Percentiles rank a stretch among this genome's conserved stretches.
Conservation (phyloP, 2,888 invertebrate species). For the Apodemia mormo region DNA sequence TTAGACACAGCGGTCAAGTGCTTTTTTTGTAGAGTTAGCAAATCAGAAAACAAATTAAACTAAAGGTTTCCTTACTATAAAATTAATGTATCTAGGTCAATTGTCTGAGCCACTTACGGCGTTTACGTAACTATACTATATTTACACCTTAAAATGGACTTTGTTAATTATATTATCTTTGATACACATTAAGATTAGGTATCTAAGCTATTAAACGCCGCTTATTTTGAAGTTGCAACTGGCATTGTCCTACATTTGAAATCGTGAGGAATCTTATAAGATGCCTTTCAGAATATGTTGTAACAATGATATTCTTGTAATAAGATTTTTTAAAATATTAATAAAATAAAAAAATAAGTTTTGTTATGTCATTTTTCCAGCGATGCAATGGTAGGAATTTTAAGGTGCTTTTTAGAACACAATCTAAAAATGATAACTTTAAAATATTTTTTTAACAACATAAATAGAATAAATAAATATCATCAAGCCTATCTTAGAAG, state of each 20-base stretch:
- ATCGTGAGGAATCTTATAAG: slow-evolving; percentile 6
- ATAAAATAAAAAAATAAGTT: neutral
- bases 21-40: neutral
- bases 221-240: slow-evolving; percentile 42
- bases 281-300: slow-evolving; percentile 1
- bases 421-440: too few species aligned
- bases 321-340: neutral
- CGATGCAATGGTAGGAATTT: too few species aligned
- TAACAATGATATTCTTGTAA: slow-evolving; percentile 17
- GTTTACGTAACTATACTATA: slow-evolving; percentile 8
- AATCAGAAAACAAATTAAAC: neutral
- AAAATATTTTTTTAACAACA: too few species aligned
- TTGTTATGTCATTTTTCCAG: neutral
- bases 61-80: neutral
- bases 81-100: slow-evolving; percentile 15
- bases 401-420: too few species aligned
- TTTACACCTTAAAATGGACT: slow-evolving; percentile 4
- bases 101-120: slow-evolving; percentile 4
- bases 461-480: too few species aligned
- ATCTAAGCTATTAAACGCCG: slow-evolving; percentile 20
- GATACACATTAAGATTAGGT: slow-evolving; percentile 20
- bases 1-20: neutral
- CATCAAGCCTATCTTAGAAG: too few species aligned
- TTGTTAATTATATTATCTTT: slow-evolving; percentile 12
- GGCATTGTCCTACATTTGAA: slow-evolving; percentile 67